Base-by-base conservation (phyloP, 2,797 vertebrate genomes). In the Tiaroga cobitis region DNA sequence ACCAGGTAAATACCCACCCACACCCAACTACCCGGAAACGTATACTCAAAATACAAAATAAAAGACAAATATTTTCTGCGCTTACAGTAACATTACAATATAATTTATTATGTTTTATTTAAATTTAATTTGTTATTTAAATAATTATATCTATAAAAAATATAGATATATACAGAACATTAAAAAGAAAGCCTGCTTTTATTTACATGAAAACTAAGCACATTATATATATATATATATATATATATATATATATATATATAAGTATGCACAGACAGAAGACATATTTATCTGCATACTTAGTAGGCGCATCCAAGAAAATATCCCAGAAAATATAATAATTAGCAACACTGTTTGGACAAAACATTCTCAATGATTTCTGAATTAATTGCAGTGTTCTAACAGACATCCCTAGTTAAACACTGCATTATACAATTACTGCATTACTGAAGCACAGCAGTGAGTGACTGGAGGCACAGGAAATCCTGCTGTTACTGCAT, bases 401-500 rank as follows among this genome's bases (percentile, higher is more conserved):
- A 32, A 69, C 43, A 43, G 51, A 59, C 61, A 67, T 61, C 61
- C 49, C 70, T 32, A 69, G 34, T 51, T 75, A 83, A 39, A 68
- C 37, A 21, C 49, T 61, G 75, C 67, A 24, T 70, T 72, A 78
- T 73, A 82, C 19, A 82, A 83, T 73, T 61, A 54, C 68, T 77
- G 85, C 39, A 21, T 54, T 78, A 67, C 73, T 63, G 54, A 76
- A 59, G 68, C 81, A 68, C 41, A 82, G 84, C 29, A 61, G 79
- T 78, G 39, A 80, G 70, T 32, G 70, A 87, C 51, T 70, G 39
- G 46, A 16, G 34, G 43, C 8, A 80, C 92, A 93, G 91, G 92
- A 94, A 88, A 92, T 93, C 93, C 92, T 93, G 93, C 89, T 76
- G 86, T 89, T 83, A 90, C 67, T 89, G 84, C 74, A 37, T 76